Evolutionary conservation across 2,113 vertebrate species (phyloP).

Genomic region (Pedionomus torquatus): DNA sequence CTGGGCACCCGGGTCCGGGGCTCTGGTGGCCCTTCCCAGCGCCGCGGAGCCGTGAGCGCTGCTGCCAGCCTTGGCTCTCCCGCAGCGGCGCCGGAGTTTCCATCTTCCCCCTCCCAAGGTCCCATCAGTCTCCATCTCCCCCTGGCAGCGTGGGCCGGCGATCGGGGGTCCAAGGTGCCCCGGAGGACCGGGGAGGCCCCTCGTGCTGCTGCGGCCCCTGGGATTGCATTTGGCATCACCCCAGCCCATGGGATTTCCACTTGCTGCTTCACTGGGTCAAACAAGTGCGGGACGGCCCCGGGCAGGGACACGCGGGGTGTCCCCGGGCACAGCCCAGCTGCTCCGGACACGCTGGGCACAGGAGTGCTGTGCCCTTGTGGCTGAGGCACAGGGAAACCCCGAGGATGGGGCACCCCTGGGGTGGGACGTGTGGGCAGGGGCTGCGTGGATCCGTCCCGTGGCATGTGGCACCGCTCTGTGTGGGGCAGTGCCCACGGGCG

Average conservation of each 20-base stretch:
- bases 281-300: not conserved
- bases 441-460: rapidly evolving
- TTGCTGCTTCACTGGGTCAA: rapidly evolving
- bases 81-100: not conserved
- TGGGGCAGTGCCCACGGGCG: not conserved
- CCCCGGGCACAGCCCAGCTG: rapidly evolving
- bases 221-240: rapidly evolving
- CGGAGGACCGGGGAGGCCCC: rapidly evolving
- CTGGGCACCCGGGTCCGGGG: not conserved
- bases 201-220: rapidly evolving
- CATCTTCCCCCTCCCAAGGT: not conserved
- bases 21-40: not conserved
- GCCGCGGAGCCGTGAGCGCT: not conserved
- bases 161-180: not conserved
- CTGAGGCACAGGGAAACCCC: not conserved
- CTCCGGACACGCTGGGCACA: rapidly evolving
- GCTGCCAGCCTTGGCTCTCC: not conserved
- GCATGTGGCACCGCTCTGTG: rapidly evolving
- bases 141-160: not conserved
- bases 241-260: rapidly evolving
- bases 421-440: rapidly evolving
- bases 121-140: not conserved
- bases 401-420: not conserved
- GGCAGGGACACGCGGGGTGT: not conserved
- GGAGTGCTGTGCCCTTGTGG: rapidly evolving